A percentile compares a stretch with the other conserved stretches of the same genome.
phyloP scores from a whole-genome alignment of 2,113 vertebrate species.

The Arvicanthis niloticus region DNA sequence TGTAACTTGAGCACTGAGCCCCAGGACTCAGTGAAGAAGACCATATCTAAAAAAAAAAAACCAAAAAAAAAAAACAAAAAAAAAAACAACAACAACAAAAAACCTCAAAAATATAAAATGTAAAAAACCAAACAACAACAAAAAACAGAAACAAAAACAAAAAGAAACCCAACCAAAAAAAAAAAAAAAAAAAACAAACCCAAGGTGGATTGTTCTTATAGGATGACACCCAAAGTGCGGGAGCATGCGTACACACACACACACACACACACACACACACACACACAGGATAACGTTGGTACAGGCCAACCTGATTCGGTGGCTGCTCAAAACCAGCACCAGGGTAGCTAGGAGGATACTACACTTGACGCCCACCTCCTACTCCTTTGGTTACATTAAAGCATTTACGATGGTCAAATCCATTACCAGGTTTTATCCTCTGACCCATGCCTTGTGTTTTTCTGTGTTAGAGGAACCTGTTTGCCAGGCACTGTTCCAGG shows the following conservation, averaged over 20 bases:
- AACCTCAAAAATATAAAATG: too few species aligned
- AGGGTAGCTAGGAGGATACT: too few species aligned
- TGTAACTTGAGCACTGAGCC: background rate
- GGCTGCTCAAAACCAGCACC: background rate
- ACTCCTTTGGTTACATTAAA: background rate
- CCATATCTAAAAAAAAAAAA: background rate
- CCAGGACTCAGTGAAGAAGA: background rate
- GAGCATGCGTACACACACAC: background rate
- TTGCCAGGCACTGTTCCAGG: too few species aligned
- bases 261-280: background rate
- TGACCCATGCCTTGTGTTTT: background rate
- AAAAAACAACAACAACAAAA: too few species aligned
- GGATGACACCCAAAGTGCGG: background rate
- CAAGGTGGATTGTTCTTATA: background rate
- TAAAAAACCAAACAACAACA: background rate
- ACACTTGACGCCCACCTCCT: background rate
- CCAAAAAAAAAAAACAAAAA: background rate
- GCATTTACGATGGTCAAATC: background rate
- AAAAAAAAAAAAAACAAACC: background rate
- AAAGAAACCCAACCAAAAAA: background rate
- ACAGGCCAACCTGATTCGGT: background rate
- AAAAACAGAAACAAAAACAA: background rate
- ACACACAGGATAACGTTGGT: background rate
- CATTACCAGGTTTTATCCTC: background rate
- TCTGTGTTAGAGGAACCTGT: background rate